Base-by-base conservation (phyloP, 2,888 invertebrate genomes). In the Macrophya annulata region DNA sequence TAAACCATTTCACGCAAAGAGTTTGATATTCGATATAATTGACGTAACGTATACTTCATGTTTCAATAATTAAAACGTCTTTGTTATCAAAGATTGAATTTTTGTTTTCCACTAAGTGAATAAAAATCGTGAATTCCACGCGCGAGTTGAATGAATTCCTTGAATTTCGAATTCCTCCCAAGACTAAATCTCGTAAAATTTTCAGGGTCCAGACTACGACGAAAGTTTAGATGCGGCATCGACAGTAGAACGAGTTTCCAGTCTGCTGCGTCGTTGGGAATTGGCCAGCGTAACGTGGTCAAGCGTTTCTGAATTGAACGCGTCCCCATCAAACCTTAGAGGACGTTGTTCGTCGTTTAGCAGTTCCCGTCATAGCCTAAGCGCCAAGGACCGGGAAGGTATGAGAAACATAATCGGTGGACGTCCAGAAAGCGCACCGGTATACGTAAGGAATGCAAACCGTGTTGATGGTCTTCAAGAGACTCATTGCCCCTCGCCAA, bases 181-280 rank as follows among this genome's bases (percentile, higher is more conserved):
- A 8, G n/a, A 55, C 2, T 8, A 55, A 55, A 17, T 68, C 37
- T 37, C 15, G 17, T 17, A 17, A 31, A 21, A 84, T 91, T 31
- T 92, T 15, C 93, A 97, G 97, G 97, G 97, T 85, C 96, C 96
- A 87, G 97, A 97, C 92, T 97, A 97, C 93, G 97, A 97, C 92
- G 97, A 97, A 93, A 96, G 88, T 84, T 85, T 96, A 85, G 97
- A 97, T 94, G 95, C 96, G 81, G 95, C 95, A 74, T 92, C 96
- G 89, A 96, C 97, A 91, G 95, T 95, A 82, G 96, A 96, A 85
- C 95, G 97, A 85, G 94, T 97, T 86, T 95, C 95, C 88, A 94
- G 95, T 21, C 94, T 97, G 68, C 95, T 97, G 86, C 96, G 96
- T 87, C 96, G 96, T 91, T 97, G 97, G 97, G 96, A 97, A 89